Evolutionary conservation across 2,888 invertebrate species (phyloP), one percentile per base, ranked within the genome.

Genomic region (Pseudeuparius sepicola): DNA sequence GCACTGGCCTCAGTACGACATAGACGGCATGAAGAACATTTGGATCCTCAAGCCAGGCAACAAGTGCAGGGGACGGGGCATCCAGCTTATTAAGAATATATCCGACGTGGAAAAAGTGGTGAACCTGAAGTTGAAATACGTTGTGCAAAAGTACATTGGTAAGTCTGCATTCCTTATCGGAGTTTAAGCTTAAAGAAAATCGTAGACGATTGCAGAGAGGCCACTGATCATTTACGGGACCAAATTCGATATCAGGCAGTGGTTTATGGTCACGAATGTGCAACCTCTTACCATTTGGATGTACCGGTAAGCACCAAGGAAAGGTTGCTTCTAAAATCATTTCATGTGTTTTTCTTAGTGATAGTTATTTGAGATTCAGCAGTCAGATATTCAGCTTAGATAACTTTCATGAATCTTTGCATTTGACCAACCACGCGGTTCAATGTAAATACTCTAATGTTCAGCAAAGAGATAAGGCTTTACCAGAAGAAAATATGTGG

Each of bases 41-140:
- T 94, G 94, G 93, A 93, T 94, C 43, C 75, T 93, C 39, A 94
- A 94, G 58, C 93, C 93, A 0, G 92, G 92, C 1, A 90, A 89
- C 50, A 87, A 88, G 57, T 92, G 92, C 47, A 73, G 93, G 6
- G 93, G 94, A 0, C 71, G 86, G 52, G 93, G 93, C 31, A 93
- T 94, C 43, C 78, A 80, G 28, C 69, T 92, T 30, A 79, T 87
- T 70, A 85, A 87, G 58, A 79, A 78, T 51, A 69, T 93, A 15
- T 85, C 87, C 48, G 87, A 89, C 50, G 89, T 94, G 35, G 80
- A 79, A 55, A 68, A 73, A 45, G 70, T 76, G n/a, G 63, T 66
- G 56, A 70, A 71, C 14, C 66, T 73, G 46, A 81, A 81, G 61
- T 71, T 78, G 54, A 75, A 85, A 68, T 93, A 83, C 60, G 89